These are phyloP conservation scores for Lasiommata megera DNA, from an alignment of 2,888 invertebrate species.

Conservation along the genomic window DNA sequence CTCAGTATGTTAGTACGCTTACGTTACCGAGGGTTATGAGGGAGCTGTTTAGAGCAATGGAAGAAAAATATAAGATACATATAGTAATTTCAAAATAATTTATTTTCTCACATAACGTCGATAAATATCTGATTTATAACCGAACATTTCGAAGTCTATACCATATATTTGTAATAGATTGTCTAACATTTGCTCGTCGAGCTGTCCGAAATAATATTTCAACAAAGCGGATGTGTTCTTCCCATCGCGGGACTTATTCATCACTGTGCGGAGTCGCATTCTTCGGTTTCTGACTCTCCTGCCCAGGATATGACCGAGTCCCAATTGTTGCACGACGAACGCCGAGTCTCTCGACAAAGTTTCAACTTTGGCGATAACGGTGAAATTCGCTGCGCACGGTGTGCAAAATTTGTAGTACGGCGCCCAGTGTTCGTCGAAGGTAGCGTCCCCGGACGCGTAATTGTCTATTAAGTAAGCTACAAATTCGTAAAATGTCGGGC, in stretches of 20 bases:
- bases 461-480: conserved; percentile 84
- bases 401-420: conserved; percentile 84
- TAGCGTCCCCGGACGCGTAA: conserved; percentile 73
- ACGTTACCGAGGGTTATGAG: too few relatives aligned
- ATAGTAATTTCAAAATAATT: conserved; percentile 37
- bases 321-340: conserved; percentile 81
- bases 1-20: too few relatives aligned
- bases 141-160: conserved; percentile 86
- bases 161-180: conserved; percentile 83
- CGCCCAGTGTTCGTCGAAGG: conserved; percentile 84
- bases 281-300: conserved; percentile 72
- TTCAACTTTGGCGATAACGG: conserved; percentile 84
- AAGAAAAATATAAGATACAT: too few relatives aligned
- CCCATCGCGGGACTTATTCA: conserved; percentile 78
- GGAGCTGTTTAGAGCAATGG: too few relatives aligned
- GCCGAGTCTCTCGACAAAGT: conserved; percentile 82
- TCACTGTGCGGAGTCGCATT: conserved; percentile 74
- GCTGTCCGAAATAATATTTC: conserved; percentile 79
- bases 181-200: conserved; percentile 77
- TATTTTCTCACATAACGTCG: conserved; percentile 72
- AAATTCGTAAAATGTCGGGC: conserved; percentile 87
- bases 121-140: conserved; percentile 82
- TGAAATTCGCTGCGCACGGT: conserved; percentile 84
- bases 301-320: conserved; percentile 76
- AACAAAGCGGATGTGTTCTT: conserved; percentile 67